Evolutionary conservation across 2,113 vertebrate genomes (phyloP).

Genomic region (Apus apus): DNA sequence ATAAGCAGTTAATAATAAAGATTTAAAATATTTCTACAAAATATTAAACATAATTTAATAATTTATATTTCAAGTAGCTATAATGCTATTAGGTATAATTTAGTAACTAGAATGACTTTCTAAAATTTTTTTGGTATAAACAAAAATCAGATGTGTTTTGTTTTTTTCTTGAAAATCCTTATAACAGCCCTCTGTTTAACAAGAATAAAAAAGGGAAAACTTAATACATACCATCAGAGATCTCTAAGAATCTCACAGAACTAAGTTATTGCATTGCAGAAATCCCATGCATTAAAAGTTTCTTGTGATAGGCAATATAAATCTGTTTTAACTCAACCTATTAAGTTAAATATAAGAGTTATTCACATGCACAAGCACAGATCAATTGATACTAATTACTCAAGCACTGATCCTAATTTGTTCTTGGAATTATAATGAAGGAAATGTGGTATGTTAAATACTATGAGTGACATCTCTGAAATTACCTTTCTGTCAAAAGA

Average conservation of each 20-base stretch:
- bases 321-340: background rate
- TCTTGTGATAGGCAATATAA: background rate
- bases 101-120: background rate
- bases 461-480: background rate
- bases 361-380: background rate
- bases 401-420: background rate
- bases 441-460: background rate
- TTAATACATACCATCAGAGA: background rate
- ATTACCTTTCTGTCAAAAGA: background rate
- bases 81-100: background rate
- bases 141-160: background rate
- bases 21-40: background rate
- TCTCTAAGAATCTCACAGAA: background rate
- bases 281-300: background rate
- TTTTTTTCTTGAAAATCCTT: background rate
- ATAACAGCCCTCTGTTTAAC: background rate
- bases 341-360: background rate
- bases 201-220: background rate
- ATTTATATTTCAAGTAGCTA: background rate
- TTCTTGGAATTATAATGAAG: background rate
- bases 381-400: conserved; percentile 25
- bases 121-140: background rate
- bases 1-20: background rate
- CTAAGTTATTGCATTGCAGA: background rate
- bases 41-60: background rate